Base-by-base conservation (phyloP, 2,797 vertebrate species). In the Sandelia bainsii region DNA sequence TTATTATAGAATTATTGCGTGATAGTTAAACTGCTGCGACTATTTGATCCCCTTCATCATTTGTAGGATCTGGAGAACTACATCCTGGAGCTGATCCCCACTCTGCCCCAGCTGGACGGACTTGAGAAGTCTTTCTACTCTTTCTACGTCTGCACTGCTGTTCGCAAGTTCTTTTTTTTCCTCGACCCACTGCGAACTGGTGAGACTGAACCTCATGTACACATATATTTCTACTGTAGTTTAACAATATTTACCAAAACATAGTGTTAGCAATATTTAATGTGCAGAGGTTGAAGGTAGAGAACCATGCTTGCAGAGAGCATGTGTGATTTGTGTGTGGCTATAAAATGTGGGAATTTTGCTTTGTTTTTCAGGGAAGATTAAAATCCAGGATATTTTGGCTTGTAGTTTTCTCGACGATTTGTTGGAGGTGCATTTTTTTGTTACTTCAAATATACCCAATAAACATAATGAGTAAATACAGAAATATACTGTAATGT, bases 81-180 rank as follows among this genome's bases (percentile, higher is more conserved):
- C 90, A 99, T 99, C 84, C 92, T 99, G 89, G 98, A 99, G 85
- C 94, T 99, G 72, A 99, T 99, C 67, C 98, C 98, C 51, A 99
- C 98, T 56, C 94, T 99, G 82, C 98, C 98, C 73, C 97, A 99
- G 67, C 91, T 99, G 79, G 98, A 99, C 62, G 98, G 98, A 40
- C 90, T 99, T 84, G 98, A 99, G 94, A 99, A 99, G 87, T 99
- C 98, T n/a, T 99, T 99, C 90, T 99, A 99, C 65, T 99, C 98
- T 0, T 99, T 99, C 84, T 99, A 99, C 49, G 98, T 99, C 77
- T 99, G 97, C 91, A 98, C 98, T 4, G 97, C 98, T 19, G 98
- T 99, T 71, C 96, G 97, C 74, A 99, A 99, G 81, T 99, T 99
- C 83, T 99, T 99, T 80, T 99, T 99, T 87, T 99, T 99, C 86